Evolutionary conservation across 2,888 invertebrate species (phyloP), one percentile per base, ranked within the genome.

Genomic region (Hemithea aestivaria): DNA sequence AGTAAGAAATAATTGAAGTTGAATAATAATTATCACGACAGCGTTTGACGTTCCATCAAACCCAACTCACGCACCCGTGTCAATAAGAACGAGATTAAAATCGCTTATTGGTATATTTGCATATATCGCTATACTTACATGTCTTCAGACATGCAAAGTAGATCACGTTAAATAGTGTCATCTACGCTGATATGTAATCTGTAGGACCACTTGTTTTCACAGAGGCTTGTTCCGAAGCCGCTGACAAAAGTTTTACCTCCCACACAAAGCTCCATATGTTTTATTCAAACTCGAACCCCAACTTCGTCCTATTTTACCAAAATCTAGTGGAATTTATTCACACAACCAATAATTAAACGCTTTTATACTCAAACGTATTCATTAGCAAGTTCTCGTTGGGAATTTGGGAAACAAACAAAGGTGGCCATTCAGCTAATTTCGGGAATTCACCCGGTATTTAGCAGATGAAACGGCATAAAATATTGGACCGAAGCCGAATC

Each of bases 401-500:
- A 31, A 21, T 24, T 29, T 7, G 12, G 12, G 32, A 12, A 26
- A 42, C 36, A 41, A 41, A 42, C 41, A 42, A 42, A 42, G 41
- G 36, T 37, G 23, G 28, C 32, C 10, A 30, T 34, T 42, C 36
- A 36, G 33, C 26, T 37, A 37, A 37, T 37, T 42, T 5, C 33
- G 26, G 36, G 29, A 31, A 29, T 33, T 26, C 36, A 6, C 9
- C 35, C 25, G 23, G 30, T 34, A 41, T 53, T 51, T 46, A 45
- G 45, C 39, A 43, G 49, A 53, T 48, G 47, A 56, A 56, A 49
- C 47, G 49, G 46, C 40, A 61, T 59, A 51, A 62, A 62, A 62
- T 56, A 60, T 56, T 51, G 51, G 44, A 10, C 9, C n/a, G 35
- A 7, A 26, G 25, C 7, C 37, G 48, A 55, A 40, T 65, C 53